Base-by-base conservation (phyloP, 2,888 invertebrate species). In the Esperia sulphurella region DNA sequence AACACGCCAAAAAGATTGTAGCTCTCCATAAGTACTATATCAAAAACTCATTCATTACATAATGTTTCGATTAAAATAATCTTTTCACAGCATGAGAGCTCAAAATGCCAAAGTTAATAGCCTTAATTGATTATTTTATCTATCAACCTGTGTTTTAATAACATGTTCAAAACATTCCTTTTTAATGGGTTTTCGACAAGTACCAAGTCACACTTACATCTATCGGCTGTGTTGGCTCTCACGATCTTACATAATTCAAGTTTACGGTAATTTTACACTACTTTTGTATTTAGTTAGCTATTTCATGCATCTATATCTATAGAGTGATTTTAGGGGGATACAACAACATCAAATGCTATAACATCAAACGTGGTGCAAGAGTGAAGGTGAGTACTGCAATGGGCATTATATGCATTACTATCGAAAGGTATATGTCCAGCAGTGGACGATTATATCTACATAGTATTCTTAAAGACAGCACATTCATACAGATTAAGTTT, bases 241-340 rank as follows among this genome's bases (percentile, higher is more conserved):
- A 80, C 79, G 77, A 57, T 68, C 43, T 77, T 77, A 58, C 63
- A 65, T 68, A 76, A 75, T 50, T 35, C 49, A 43, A 51, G 55
- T 51, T 50, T 30, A 41, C 44, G 38, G 30, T 47, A 40, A 38
- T 28, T 45, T 44, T n/a, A n/a, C n/a, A n/a, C n/a, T n/a, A n/a
- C n/a, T n/a, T n/a, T n/a, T n/a, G n/a, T n/a, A n/a, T n/a, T n/a
- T n/a, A n/a, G n/a, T n/a, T n/a, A n/a, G n/a, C n/a, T n/a, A n/a
- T n/a, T n/a, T n/a, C n/a, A n/a, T n/a, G n/a, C n/a, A n/a, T n/a
- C n/a, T n/a, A n/a, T n/a, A n/a, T n/a, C n/a, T n/a, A n/a, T n/a
- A n/a, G n/a, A n/a, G n/a, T n/a, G n/a, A n/a, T n/a, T n/a, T n/a
- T n/a, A n/a, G n/a, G n/a, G n/a, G n/a, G n/a, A n/a, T n/a, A n/a